A percentile compares a stretch with the other conserved stretches of the same genome.
Conservation (phyloP, 2,888 invertebrate species). For the Yponomeuta plumbellus region DNA sequence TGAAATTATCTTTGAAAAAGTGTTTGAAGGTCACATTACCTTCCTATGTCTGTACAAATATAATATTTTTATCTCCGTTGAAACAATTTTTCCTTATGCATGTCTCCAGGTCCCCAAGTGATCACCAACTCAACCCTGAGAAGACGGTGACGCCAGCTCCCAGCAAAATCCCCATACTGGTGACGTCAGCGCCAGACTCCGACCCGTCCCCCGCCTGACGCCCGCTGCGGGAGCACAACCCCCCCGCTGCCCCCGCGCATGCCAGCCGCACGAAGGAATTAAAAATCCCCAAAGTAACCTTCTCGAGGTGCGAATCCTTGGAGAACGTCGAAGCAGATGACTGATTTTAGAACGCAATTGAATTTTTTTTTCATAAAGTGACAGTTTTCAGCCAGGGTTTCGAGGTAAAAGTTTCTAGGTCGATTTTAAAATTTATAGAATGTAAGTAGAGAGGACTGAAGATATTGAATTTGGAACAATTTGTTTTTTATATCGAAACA, state of each 20-base stretch:
- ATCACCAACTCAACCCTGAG: conserved; percentile 53
- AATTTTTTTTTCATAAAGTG: not conserved
- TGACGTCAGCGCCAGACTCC: conserved; percentile 45
- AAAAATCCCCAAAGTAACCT: not conserved
- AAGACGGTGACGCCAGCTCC: conserved; percentile 32
- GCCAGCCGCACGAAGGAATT: not conserved
- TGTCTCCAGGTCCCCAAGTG: conserved; percentile 15
- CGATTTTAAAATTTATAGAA: not conserved
- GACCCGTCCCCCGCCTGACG: conserved; percentile 58
- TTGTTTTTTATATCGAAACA: not conserved
- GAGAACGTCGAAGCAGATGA: conserved; percentile 14
- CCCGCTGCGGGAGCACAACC: conserved; percentile 26
- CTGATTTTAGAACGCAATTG: not conserved
- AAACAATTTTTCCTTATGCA: not conserved
- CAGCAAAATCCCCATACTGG: conserved; percentile 60
- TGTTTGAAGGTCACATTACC: too few relatives aligned
- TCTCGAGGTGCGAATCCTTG: not conserved
- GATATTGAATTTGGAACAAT: not conserved
- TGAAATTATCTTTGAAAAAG: too few relatives aligned
- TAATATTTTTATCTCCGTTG: too few relatives aligned
- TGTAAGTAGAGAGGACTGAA: not conserved
- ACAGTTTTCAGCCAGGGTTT: not conserved
- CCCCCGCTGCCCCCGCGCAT: conserved; percentile 1
- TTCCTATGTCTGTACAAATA: too few relatives aligned
- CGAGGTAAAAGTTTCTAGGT: not conserved